These are phyloP conservation scores for Oncorhynchus keta DNA, from an alignment of 2,113 vertebrate species.

Conservation along the genomic window DNA sequence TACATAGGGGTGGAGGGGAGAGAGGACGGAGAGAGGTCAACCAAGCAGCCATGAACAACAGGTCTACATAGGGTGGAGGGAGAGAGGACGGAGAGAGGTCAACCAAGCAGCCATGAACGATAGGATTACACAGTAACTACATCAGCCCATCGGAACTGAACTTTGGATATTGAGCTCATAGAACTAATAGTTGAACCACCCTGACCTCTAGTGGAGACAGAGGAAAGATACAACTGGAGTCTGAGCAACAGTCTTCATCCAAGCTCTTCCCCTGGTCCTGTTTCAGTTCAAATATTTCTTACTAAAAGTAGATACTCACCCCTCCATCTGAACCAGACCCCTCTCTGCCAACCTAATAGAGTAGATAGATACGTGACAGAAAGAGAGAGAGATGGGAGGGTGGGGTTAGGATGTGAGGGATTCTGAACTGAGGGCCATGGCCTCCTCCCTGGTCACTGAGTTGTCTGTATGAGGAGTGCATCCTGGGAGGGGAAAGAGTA, in stretches of 20 bases:
- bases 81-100: not conserved
- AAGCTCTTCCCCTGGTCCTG: too few species aligned
- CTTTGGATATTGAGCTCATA: too few species aligned
- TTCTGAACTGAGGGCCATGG: conserved; percentile 72
- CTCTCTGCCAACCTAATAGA: conserved; percentile 86
- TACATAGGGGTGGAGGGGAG: too few species aligned
- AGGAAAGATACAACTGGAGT: not conserved
- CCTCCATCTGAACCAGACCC: conserved; percentile 94
- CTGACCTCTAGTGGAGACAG: conserved; percentile 45
- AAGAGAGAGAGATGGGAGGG: not conserved
- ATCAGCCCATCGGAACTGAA: too few species aligned
- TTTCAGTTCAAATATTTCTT: too few species aligned
- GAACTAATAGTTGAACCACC: conserved; percentile 16
- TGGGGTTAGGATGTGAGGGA: not conserved
- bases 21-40: too few species aligned
- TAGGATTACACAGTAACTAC: too few species aligned
- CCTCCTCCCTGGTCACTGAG: conserved; percentile 84
- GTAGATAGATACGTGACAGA: not conserved
- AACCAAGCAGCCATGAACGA: too few species aligned
- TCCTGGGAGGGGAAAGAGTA: conserved; percentile 63
- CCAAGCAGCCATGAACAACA: not conserved
- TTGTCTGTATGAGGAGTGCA: conserved; percentile 89
- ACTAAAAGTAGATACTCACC: conserved; percentile 74
- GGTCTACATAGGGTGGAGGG: conserved; percentile 21
- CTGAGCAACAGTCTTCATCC: too few species aligned